These are phyloP conservation scores for Azemiops feae DNA, from an alignment of 2,113 vertebrate species.

Conservation along the genomic window DNA sequence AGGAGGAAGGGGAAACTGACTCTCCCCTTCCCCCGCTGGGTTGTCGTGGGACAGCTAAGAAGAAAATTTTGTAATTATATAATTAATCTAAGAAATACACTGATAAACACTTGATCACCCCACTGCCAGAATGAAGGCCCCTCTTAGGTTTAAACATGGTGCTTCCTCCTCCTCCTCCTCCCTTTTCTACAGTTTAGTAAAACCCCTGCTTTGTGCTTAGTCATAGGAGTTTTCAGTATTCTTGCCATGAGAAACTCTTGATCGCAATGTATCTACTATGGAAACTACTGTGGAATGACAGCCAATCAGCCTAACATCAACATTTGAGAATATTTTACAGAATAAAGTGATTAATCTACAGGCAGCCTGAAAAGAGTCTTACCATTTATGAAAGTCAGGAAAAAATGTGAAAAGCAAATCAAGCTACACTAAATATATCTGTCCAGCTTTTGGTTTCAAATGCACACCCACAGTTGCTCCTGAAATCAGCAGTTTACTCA, in stretches of 20 bases:
- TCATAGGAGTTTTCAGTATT: background rate
- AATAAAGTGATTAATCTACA: background rate
- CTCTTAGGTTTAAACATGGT: background rate
- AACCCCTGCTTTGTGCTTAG: background rate
- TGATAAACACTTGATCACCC: background rate
- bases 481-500: background rate
- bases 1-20: background rate
- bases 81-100: background rate
- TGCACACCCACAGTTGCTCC: background rate
- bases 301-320: background rate
- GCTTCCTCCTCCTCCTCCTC: background rate
- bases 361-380: background rate
- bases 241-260: background rate
- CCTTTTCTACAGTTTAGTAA: background rate
- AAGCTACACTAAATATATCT: background rate
- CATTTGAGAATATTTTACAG: background rate
- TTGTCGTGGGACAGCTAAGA: background rate
- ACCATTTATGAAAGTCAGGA: background rate
- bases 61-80: background rate
- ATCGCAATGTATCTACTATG: background rate
- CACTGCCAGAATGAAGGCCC: background rate
- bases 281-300: background rate
- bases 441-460: background rate
- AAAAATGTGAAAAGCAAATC: background rate
- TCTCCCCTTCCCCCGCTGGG: background rate